Base-by-base conservation (phyloP, 2,797 vertebrate genomes). In the Lophotriccus pileatus region DNA sequence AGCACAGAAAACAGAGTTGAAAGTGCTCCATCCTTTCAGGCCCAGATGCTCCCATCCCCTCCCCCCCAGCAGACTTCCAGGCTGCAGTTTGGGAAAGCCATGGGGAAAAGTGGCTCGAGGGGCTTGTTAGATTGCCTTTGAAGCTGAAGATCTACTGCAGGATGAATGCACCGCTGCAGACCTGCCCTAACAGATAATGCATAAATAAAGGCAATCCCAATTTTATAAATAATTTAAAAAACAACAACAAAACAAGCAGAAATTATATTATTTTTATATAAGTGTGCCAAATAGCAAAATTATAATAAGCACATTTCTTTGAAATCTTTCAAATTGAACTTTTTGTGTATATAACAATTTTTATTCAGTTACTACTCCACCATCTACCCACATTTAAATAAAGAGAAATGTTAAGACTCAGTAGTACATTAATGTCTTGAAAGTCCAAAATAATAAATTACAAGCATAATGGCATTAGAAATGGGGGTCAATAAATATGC, bases 31-130 rank as follows among this genome's bases (percentile, higher is more conserved):
- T 83, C 76, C 76, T 89, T 95, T 46, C 55, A 83, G 84, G 39
- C 66, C 87, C 94, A 97, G 92, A 94, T 91, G 93, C 95, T 94
- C 79, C 66, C 79, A 50, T n/a, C 46, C 60, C 74, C 75, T 85
- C 90, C 94, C 90, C 94, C 84, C 78, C 89, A 91, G 81, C 75
- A 94, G 73, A 92, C 46, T 64, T 83, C 44, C 66, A 89, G 90
- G 41, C 84, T 83, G 84, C 83, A 76, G 20, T 56, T 66, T 63
- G 76, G 87, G 62, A 85, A 94, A 85, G 58, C 92, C 36, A 4
- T 7, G 32, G 75, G 88, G 73, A n/a, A 68, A 95, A 77, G 69
- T 39, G 90, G 75, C 86, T 84, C 37, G 0, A 87, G 93, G 84
- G 82, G 79, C 72, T 85, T 87, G 66, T 96, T 94, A 92, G n/a